Base-by-base conservation (phyloP, 1,140 invertebrate species). In the Eueides isabella region DNA sequence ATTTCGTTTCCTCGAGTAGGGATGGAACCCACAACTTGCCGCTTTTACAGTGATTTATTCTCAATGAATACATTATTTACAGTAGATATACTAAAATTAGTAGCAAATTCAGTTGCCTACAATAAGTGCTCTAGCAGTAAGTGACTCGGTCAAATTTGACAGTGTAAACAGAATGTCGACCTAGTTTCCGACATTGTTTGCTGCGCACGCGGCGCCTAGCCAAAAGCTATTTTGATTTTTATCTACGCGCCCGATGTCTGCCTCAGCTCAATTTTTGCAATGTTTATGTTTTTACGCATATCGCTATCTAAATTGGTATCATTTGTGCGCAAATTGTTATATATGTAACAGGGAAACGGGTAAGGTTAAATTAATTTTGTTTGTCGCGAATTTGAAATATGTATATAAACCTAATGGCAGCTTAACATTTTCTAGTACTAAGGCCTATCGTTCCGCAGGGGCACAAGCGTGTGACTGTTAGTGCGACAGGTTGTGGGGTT, bases 221-320 rank as follows among this genome's bases (percentile, higher is more conserved):
- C 88, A 90, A 90, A 26, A 82, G 87, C 88, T 90, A 90, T 90
- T 90, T 90, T 78, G 69, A 88, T 84, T 86, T 87, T 85, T 85
- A 87, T 86, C 83, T 81, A 75, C 75, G 77, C 72, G 78, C 80
- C 74, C 82, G 79, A 77, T 74, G 81, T 85, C 83, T 89, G 82
- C 76, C 68, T 78, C 76, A 29, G 74, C 74, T 80, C 71, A 80
- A 76, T 85, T 86, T 89, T 88, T 86, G 71, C 71, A 72, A 72
- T 67, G 71, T 72, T 67, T 72, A 67, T 72, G 35, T 61, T 62
- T 67, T 66, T 65, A 68, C 67, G 67, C 67, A 33, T 68, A 68
- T 68, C 67, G 28, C 30, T 31, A 31, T 16, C 23, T 55, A 67
- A 55, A 67, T 41, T 7, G 19, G 23, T 55, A 55, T 29, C 19